These are phyloP conservation scores for Limnephilus auricula DNA, from an alignment of 2,888 invertebrate species.

Conservation along the genomic window DNA sequence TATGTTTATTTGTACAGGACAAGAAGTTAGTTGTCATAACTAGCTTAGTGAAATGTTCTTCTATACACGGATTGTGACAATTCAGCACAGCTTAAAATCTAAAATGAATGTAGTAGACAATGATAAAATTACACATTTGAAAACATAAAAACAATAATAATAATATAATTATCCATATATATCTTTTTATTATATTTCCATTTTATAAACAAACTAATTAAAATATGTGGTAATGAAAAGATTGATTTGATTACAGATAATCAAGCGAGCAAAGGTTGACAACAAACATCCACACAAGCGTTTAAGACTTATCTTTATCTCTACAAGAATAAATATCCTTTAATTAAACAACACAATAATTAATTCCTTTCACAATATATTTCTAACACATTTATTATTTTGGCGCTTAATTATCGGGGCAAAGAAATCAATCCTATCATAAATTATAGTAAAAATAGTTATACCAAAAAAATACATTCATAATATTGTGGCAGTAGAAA, in stretches of 20 bases:
- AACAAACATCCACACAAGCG: constrained; percentile 64
- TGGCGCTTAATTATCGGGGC: constrained; percentile 59
- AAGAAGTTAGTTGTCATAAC: constrained; percentile 7
- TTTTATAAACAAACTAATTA: constrained; percentile 57
- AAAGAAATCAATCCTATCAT: constrained; percentile 59
- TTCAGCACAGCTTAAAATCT: constrained; percentile 55
- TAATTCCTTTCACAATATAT: constrained; percentile 44
- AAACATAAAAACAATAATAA: constrained; percentile 59
- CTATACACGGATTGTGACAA: constrained; percentile 63
- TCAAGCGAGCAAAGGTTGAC: constrained; percentile 57
- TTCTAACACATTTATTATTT: constrained; percentile 47
- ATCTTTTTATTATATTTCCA: constrained; percentile 59
- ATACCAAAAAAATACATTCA: constrained; percentile 53
- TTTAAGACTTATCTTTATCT: constrained; percentile 44
- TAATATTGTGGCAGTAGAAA: constrained; percentile 62
- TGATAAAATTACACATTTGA: constrained; percentile 61
- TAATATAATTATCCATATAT: constrained; percentile 53
- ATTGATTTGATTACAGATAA: constrained; percentile 64
- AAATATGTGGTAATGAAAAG: constrained; percentile 56
- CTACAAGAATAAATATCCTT: constrained; percentile 55
- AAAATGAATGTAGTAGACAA: constrained; percentile 63
- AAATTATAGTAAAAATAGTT: constrained; percentile 51
- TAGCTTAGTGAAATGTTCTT: constrained; percentile 47
- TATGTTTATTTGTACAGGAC: constrained; percentile 56
- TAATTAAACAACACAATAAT: constrained; percentile 34